Evolutionary conservation across 2,797 vertebrate genomes (phyloP).

Genomic region (Nyctalus aviator): DNA sequence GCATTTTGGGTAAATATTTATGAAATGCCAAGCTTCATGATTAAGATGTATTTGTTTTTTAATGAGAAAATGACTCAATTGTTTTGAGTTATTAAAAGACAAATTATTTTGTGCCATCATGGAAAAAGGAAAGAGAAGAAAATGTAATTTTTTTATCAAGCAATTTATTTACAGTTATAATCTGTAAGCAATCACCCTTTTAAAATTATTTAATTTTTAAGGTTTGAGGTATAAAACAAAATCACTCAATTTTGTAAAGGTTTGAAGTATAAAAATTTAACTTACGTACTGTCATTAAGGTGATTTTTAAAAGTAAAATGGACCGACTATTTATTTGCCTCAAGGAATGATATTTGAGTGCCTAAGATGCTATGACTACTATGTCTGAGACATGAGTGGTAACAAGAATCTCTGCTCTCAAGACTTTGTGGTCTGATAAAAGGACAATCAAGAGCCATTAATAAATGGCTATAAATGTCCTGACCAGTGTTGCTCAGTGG

Average conservation of each 20-base stretch:
- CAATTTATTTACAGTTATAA: conserved; percentile 49
- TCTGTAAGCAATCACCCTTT: not conserved
- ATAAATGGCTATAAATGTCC: not conserved
- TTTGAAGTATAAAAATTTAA: conserved; percentile 49
- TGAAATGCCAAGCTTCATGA: conserved; percentile 52
- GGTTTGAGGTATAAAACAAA: conserved; percentile 42
- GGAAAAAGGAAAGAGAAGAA: conserved; percentile 41
- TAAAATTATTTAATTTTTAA: conserved; percentile 64
- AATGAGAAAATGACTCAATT: conserved; percentile 69
- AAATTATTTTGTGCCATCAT: conserved; percentile 34
- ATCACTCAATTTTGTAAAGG: conserved; percentile 17
- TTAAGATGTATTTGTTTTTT: conserved; percentile 62
- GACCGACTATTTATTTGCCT: not conserved
- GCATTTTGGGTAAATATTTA: conserved; percentile 68
- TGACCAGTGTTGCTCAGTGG: too few species aligned
- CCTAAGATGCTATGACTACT: not conserved
- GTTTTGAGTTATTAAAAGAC: conserved; percentile 70
- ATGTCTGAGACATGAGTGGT: not conserved
- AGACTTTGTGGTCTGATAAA: not conserved
- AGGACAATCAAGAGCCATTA: not conserved
- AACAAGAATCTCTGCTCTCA: not conserved
- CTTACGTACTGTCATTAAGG: conserved; percentile 42
- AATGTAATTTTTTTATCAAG: conserved; percentile 52
- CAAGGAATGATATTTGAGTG: not conserved
- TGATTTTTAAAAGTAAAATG: conserved; percentile 25